A percentile compares a stretch with the other conserved stretches of the same genome.
Evolutionary conservation across 2,888 invertebrate species (phyloP).

Genomic region (Mellilla xanthometata): DNA sequence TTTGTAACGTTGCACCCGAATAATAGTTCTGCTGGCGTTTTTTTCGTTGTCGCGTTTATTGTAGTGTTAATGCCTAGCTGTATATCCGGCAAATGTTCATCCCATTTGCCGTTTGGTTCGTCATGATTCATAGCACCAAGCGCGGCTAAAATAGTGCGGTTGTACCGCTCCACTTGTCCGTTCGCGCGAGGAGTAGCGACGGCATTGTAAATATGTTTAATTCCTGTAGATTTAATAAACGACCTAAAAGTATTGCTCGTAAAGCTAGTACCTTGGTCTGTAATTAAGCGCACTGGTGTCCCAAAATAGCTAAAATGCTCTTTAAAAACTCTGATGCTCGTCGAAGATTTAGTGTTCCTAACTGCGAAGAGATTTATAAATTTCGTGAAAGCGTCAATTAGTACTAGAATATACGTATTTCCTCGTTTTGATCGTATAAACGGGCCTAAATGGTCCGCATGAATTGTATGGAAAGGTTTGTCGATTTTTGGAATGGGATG

Average conservation of each 20-base stretch:
- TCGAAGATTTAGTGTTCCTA: constrained; percentile 3
- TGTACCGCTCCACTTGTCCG: constrained; percentile 12
- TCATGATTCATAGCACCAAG: constrained; percentile 3
- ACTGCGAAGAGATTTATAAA: constrained; percentile 5
- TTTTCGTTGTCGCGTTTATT: background rate
- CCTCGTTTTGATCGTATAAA: constrained; percentile 7
- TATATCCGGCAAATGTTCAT: constrained; percentile 1
- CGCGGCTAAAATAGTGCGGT: constrained; percentile 6
- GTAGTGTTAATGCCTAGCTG: constrained; percentile 12
- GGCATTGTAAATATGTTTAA: constrained; percentile 10
- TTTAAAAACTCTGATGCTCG: constrained; percentile 1
- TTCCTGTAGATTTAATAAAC: background rate
- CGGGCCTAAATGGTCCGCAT: constrained; percentile 12
- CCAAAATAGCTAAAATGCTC: constrained; percentile 5
- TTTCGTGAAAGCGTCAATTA: constrained; percentile 13
- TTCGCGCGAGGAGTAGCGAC: constrained; percentile 12
- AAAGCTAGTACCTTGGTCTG: constrained; percentile 11
- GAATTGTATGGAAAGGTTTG: constrained; percentile 2
- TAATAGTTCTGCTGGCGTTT: constrained; percentile 8
- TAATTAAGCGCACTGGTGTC: constrained; percentile 1
- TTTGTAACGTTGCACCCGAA: background rate
- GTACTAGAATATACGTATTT: constrained; percentile 4
- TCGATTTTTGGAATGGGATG: constrained; percentile 10
- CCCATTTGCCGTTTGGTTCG: constrained; percentile 5
- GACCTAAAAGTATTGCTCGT: constrained; percentile 1